Conservation (phyloP, 2,888 invertebrate species). For the Cotesia congregata region DNA sequence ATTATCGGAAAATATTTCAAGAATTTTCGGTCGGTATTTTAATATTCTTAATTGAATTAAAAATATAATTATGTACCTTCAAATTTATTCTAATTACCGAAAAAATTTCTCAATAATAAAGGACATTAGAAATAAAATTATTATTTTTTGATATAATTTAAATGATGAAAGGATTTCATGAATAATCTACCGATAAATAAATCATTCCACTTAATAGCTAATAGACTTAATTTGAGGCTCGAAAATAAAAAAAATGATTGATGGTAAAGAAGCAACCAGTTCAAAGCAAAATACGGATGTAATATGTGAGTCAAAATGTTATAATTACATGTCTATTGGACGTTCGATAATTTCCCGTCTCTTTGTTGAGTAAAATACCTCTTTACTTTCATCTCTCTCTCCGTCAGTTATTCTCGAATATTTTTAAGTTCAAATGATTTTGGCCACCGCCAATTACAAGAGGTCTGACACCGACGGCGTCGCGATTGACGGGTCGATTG, state of each 20-base stretch:
- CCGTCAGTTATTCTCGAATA: not conserved
- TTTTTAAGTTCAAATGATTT: not conserved
- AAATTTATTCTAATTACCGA: too few species aligned
- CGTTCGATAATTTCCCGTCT: not conserved
- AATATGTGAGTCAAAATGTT: not conserved
- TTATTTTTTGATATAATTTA: not conserved
- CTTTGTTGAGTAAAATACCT: not conserved
- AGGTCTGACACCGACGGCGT: conserved; percentile 22
- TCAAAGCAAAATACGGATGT: not conserved
- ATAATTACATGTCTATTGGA: not conserved
- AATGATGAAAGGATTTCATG: not conserved
- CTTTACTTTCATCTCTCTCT: not conserved
- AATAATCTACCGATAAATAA: not conserved
- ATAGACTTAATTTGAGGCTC: not conserved
- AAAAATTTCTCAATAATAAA: too few species aligned
- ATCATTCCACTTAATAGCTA: not conserved
- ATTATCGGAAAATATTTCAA: too few species aligned
- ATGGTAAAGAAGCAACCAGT: not conserved
- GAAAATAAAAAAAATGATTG: not conserved
- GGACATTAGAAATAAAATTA: too few species aligned
- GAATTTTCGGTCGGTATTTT: too few species aligned
- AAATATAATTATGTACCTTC: too few species aligned
- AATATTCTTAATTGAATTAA: too few species aligned
- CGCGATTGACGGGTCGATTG: conserved; percentile 45
- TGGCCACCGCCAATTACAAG: conserved; percentile 23